Percentiles rank a stretch among this genome's conserved stretches.
Conservation (phyloP, 2,113 vertebrate species). For the Cromileptes altivelis region DNA sequence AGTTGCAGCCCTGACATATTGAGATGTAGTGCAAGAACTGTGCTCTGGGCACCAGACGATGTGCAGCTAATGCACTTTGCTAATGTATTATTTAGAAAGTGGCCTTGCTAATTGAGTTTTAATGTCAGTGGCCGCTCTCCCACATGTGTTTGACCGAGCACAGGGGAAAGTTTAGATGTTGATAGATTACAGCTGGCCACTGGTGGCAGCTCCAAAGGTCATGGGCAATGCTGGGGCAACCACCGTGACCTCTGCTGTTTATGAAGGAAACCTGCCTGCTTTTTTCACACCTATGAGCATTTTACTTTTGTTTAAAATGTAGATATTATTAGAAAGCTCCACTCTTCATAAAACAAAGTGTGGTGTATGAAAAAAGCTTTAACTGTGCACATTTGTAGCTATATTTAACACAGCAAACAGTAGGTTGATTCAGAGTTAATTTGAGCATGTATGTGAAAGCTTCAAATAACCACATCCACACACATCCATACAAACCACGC, state of each 20-base stretch:
- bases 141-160: constrained; percentile 73
- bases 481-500: neutral
- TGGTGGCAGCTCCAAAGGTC: constrained; percentile 82
- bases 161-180: constrained; percentile 82
- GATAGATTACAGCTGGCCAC: constrained; percentile 80
- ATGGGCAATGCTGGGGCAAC: constrained; percentile 62
- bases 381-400: neutral
- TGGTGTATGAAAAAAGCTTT: neutral
- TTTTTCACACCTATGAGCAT: neutral
- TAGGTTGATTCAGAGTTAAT: neutral
- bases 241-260: constrained; percentile 49
- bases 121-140: constrained; percentile 85
- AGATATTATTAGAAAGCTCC: neutral
- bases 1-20: constrained; percentile 77
- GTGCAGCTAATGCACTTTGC: constrained; percentile 82
- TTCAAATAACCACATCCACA: neutral
- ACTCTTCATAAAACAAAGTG: constrained; percentile 3
- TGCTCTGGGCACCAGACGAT: constrained; percentile 71
- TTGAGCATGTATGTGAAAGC: neutral
- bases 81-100: constrained; percentile 86
- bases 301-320: constrained; percentile 14
- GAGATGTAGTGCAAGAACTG: constrained; percentile 72
- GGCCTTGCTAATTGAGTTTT: constrained; percentile 85
- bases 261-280: constrained; percentile 40
- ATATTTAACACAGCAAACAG: neutral